These are phyloP conservation scores for Tetropium fuscum DNA, from an alignment of 2,888 invertebrate genomes.

Conservation along the genomic window DNA sequence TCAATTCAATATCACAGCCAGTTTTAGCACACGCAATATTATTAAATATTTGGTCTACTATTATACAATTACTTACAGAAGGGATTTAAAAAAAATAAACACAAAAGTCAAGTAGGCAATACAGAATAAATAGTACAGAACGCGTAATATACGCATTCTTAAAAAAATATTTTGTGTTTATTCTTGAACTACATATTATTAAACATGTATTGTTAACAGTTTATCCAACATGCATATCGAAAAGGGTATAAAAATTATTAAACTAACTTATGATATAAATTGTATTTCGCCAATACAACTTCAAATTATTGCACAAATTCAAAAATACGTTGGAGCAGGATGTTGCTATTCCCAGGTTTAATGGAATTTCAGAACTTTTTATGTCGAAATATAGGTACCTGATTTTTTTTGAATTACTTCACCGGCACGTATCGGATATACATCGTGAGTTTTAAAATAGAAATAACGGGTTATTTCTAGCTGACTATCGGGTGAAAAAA, in stretches of 20 bases:
- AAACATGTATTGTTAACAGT: conserved; percentile 25
- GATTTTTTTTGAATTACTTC: not conserved
- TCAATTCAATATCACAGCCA: conserved; percentile 60
- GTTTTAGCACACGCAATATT: conserved; percentile 59
- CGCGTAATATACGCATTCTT: not conserved
- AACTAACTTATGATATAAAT: conserved; percentile 15
- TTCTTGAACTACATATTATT: not conserved
- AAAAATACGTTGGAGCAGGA: conserved; percentile 2
- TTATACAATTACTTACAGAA: conserved; percentile 27
- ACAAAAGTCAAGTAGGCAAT: conserved; percentile 19
- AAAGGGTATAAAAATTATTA: conserved; percentile 43
- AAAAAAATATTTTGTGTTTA: conserved; percentile 17
- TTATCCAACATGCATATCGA: conserved; percentile 30
- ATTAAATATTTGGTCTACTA: conserved; percentile 47
- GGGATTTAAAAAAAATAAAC: conserved; percentile 21
- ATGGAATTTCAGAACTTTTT: not conserved
- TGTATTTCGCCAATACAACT: conserved; percentile 14
- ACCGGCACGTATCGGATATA: not conserved
- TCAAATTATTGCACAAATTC: conserved; percentile 26
- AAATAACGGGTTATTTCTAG: conserved; percentile 4
- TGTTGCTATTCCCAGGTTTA: conserved; percentile 1
- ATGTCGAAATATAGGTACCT: not conserved
- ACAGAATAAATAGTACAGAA: not conserved
- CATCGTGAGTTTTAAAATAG: not conserved
- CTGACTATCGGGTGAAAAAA: not conserved